Conservation (phyloP, 2,113 vertebrate genomes). For the Neotragus pygmaeus region DNA sequence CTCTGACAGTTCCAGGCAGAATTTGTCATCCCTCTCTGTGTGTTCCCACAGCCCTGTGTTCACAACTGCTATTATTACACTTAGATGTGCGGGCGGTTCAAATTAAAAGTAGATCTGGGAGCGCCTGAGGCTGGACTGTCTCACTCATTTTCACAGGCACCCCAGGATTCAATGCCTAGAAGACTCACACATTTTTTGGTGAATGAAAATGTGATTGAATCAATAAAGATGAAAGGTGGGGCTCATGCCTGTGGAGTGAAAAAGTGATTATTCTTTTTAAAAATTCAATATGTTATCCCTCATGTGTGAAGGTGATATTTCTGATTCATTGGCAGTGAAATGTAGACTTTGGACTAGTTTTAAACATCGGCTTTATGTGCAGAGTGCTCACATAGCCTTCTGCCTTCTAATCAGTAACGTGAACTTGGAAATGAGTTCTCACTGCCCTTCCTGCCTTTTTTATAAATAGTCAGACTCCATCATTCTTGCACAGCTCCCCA, state of each 20-base stretch:
- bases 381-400: background rate
- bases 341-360: background rate
- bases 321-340: background rate
- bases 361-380: background rate
- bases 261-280: background rate
- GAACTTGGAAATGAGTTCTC: background rate
- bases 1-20: background rate
- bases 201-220: constrained; percentile 2
- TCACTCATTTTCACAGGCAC: background rate
- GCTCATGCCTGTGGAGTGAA: background rate
- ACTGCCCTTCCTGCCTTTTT: background rate
- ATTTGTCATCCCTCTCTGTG: background rate
- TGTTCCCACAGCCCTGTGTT: background rate
- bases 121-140: background rate
- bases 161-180: background rate
- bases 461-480: background rate
- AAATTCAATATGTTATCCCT: background rate
- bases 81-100: background rate
- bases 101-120: background rate
- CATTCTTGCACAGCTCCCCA: background rate
- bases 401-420: background rate
- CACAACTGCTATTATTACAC: background rate
- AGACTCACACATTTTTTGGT: background rate
- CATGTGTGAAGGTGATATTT: constrained; percentile 27
- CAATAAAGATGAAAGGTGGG: background rate